phyloP scores from a whole-genome alignment of 2,797 vertebrate genomes.

The Rhynchotus rufescens region DNA sequence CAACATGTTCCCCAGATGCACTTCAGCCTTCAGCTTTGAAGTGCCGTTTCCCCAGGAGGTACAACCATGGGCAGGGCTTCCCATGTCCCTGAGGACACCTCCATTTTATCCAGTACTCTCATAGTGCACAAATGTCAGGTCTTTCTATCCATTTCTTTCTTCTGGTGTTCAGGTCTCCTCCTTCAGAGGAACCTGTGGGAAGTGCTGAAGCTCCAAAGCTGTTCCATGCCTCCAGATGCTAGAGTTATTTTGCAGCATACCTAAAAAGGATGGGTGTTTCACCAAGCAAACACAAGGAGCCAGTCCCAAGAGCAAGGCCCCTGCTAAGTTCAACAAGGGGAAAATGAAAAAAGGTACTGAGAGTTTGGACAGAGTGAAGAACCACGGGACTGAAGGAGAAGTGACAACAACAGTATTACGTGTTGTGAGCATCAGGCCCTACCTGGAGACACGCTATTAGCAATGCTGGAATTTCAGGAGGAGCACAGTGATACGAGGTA shows the following conservation, averaged over 20 bases:
- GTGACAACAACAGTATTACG: accelerated
- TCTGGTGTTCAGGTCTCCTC: neutral
- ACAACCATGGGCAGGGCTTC: neutral
- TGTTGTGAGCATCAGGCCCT: neutral
- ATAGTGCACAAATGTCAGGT: neutral
- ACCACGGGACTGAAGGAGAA: neutral
- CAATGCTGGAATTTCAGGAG: neutral
- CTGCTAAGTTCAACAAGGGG: neutral
- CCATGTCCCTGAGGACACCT: neutral
- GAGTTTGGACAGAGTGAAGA: neutral
- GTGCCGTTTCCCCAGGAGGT: neutral
- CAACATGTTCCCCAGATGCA: neutral
- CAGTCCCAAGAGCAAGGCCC: neutral
- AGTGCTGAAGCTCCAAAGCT: conserved; percentile 6
- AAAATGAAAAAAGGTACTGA: neutral
- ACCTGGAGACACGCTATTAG: neutral
- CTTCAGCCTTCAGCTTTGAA: accelerated
- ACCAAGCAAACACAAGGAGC: neutral
- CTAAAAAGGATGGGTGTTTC: neutral
- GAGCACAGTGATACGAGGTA: neutral
- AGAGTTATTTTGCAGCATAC: neutral
- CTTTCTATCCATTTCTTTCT: neutral
- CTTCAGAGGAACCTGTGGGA: neutral
- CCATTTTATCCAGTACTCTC: neutral
- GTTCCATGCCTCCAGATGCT: neutral